Percentiles rank a stretch among this genome's conserved stretches.
These are phyloP conservation scores for Magallana nippona DNA, from an alignment of 2,888 invertebrate genomes.

Conservation along the genomic window DNA sequence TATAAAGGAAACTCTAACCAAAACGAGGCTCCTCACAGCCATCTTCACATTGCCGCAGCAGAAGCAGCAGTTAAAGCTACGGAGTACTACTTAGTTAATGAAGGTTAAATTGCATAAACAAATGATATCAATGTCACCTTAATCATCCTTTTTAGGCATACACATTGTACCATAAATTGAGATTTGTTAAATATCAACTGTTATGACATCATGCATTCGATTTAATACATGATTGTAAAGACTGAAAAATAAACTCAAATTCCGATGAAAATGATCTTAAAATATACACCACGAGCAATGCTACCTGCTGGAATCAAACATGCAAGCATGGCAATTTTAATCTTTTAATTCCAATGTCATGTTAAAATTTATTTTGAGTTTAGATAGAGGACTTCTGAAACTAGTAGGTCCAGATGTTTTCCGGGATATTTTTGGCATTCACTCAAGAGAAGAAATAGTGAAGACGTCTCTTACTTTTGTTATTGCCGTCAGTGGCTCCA, in stretches of 20 bases:
- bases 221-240: no score
- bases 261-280: no score
- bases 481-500: conserved; percentile 35
- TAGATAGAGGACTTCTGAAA: no score
- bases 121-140: no score
- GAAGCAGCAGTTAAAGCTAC: conserved; percentile 36
- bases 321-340: no score
- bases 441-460: background rate
- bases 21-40: conserved; percentile 34
- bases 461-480: conserved; percentile 32
- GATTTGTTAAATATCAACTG: no score
- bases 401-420: background rate
- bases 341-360: no score
- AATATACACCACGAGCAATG: background rate
- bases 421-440: background rate
- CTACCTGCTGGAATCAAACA: no score
- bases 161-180: background rate
- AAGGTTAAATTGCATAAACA: background rate
- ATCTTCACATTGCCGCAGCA: conserved; percentile 1
- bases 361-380: no score
- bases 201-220: no score
- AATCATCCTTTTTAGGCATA: no score
- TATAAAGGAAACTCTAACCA: conserved; percentile 20
- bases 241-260: no score
- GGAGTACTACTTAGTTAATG: background rate